phyloP scores from a whole-genome alignment of 2,888 invertebrate genomes.

The Criorhina ranunculi region DNA sequence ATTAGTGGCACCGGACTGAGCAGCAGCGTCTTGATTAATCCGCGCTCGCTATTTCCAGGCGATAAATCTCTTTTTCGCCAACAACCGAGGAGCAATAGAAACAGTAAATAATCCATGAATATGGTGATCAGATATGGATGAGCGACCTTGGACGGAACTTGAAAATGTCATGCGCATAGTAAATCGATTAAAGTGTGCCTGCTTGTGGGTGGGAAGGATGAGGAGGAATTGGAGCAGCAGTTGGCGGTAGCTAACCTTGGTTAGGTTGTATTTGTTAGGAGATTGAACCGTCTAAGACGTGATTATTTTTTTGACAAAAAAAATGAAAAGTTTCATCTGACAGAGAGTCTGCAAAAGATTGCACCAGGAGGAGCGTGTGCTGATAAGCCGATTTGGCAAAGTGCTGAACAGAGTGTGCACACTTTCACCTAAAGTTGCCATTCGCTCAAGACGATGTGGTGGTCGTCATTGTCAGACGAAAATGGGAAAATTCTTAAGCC shows the following conservation, averaged over 20 bases:
- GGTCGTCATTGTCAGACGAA: not conserved
- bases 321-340: not conserved
- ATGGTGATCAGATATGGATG: conserved; percentile 45
- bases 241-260: conserved; percentile 25
- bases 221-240: conserved; percentile 22
- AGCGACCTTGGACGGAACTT: conserved; percentile 47
- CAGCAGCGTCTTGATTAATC: conserved; percentile 19
- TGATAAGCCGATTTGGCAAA: conserved; percentile 13
- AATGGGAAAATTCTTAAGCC: not conserved
- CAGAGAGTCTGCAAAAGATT: conserved; percentile 6
- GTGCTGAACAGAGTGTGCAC: conserved; percentile 7
- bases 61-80: conserved; percentile 3
- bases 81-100: not conserved
- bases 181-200: conserved; percentile 29
- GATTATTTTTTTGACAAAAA: not conserved
- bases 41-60: not conserved
- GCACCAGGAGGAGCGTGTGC: not conserved
- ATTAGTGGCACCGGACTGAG: conserved; percentile 33
- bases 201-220: not conserved
- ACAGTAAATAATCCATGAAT: conserved; percentile 52
- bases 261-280: conserved; percentile 12
- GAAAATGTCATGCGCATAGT: conserved; percentile 45
- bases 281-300: conserved; percentile 33
- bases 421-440: conserved; percentile 9
- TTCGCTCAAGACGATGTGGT: not conserved